phyloP scores from a whole-genome alignment of 2,113 vertebrate genomes.

The Sterrhoptilus dennistouni region DNA sequence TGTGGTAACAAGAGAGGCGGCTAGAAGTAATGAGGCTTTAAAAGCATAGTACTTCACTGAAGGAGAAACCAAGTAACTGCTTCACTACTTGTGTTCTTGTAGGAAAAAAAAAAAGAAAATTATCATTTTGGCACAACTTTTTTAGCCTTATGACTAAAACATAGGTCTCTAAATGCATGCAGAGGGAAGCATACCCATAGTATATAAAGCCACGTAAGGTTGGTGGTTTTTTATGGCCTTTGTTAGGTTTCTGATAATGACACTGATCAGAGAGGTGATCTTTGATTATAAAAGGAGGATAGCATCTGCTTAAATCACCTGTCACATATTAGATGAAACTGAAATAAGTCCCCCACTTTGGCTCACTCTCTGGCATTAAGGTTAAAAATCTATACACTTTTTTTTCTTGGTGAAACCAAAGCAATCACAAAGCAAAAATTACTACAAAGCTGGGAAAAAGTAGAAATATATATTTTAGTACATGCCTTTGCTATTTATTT shows the following conservation, averaged over 20 bases:
- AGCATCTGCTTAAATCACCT: background rate
- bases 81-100: background rate
- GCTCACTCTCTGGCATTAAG: background rate
- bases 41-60: background rate
- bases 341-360: background rate
- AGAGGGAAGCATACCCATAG: background rate
- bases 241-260: background rate
- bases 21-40: background rate
- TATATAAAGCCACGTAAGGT: background rate
- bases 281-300: background rate
- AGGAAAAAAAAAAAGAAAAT: background rate
- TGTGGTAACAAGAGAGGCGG: background rate
- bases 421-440: background rate
- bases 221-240: background rate
- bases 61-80: background rate
- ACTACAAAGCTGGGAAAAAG: background rate
- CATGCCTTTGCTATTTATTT: background rate
- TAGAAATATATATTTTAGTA: background rate
- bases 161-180: background rate
- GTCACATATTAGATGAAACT: background rate
- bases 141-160: background rate
- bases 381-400: background rate
- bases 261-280: background rate
- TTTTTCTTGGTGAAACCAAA: background rate
- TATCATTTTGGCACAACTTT: background rate